Base-by-base conservation (phyloP, 1,140 invertebrate species). In the Euglossa dilemma region DNA sequence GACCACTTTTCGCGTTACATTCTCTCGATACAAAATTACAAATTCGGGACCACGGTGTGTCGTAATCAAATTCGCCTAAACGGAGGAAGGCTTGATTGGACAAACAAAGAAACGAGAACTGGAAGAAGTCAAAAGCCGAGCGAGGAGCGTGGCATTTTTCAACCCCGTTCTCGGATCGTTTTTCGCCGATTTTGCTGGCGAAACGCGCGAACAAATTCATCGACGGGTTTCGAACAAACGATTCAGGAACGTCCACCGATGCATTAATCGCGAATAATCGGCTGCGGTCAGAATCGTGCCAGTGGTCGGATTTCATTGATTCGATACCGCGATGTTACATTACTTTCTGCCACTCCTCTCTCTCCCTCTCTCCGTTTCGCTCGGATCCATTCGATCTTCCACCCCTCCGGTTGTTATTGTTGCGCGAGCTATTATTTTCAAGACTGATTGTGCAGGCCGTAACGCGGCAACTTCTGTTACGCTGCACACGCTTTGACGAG, bases 51-150 rank as follows among this genome's bases (percentile, higher is more conserved):
- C 23, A 12, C 2, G 7, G 52, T 54, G 50, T 57, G 1, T 82
- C 43, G 54, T 76, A 57, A 82, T 82, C 63, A 67, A 82, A 76
- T 82, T 76, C 63, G 73, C 59, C 59, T 47, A 76, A 82, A 76
- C 25, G 16, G 25, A 14, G 4, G 6, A 43, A 54, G 23, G 36
- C 36, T 25, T 74, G 70, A 80, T 74, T 74, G 70, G 64, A 80
- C 69, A 80, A 73, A 80, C 69, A 50, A 9, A 64, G 45, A 28
- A 28, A 45, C 9, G 23, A 14, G 6, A 63, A 6, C 7, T 7
- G 11, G 9, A 45, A 47, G 7, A 47, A 50, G 9, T 20, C 11
- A 23, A n/a, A 52, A 14, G n/a, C 6, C 9, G 16, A 0, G 43
- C 64, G 11, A 47, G 43, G 64, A 28, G 67, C 18, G 57, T 23